Percentiles rank a stretch among this genome's conserved stretches.
These are phyloP conservation scores for Lasioglossum lativentre DNA, from an alignment of 2,888 invertebrate genomes.

Conservation along the genomic window DNA sequence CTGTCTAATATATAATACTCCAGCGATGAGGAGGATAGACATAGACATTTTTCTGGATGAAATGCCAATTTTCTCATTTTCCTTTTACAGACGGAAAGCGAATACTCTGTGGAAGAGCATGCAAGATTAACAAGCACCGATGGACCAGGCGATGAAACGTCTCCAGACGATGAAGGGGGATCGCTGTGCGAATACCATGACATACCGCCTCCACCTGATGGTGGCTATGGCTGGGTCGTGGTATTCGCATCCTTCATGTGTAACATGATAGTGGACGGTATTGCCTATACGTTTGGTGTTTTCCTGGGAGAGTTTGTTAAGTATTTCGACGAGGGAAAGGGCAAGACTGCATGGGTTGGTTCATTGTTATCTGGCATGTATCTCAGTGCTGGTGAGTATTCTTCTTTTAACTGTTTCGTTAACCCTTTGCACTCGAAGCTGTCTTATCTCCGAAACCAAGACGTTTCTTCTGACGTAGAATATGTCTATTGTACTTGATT, in stretches of 20 bases:
- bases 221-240: conserved; percentile 97
- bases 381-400: conserved; percentile 92
- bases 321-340: conserved; percentile 94
- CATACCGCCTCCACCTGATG: conserved; percentile 94
- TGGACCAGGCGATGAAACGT: conserved; percentile 87
- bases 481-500: too few species aligned
- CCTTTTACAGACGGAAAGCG: conserved; percentile 91
- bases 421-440: neutral
- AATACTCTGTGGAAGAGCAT: conserved; percentile 94
- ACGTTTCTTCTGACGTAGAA: too few species aligned
- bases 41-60: neutral
- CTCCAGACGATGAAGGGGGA: conserved; percentile 85
- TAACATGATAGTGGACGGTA: conserved; percentile 99
- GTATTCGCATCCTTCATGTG: conserved; percentile 98
- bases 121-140: conserved; percentile 90
- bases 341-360: conserved; percentile 96
- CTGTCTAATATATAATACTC: conserved; percentile 1
- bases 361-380: conserved; percentile 98
- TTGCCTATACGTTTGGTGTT: conserved; percentile 99
- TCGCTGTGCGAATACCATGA: conserved; percentile 90
- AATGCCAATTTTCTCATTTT: neutral
- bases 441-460: neutral
- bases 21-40: neutral
- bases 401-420: neutral
- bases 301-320: conserved; percentile 92